phyloP scores from a whole-genome alignment of 2,113 vertebrate species.

The Oenanthe oenanthe region DNA sequence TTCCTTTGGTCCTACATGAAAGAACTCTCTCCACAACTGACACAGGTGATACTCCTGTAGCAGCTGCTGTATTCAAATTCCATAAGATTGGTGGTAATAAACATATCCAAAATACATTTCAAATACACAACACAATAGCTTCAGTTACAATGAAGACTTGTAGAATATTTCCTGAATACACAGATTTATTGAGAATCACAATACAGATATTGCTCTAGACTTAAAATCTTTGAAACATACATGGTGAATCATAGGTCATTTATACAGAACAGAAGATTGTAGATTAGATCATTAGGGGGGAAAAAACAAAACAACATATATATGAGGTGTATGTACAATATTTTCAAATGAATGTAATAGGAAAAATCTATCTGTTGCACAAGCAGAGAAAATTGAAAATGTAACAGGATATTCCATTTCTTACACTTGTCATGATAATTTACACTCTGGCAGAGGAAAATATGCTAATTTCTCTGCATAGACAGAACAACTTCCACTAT shows the following conservation, averaged over 20 bases:
- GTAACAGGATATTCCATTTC: background rate
- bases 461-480: background rate
- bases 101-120: background rate
- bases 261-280: background rate
- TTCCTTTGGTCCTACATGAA: background rate
- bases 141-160: background rate
- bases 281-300: background rate
- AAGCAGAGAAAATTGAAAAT: slow-evolving; percentile 29
- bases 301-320: background rate
- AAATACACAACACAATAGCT: background rate
- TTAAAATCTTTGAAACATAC: background rate
- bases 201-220: background rate
- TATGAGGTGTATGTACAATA: background rate
- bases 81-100: background rate
- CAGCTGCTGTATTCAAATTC: background rate
- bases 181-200: background rate
- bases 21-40: background rate
- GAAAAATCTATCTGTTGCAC: background rate
- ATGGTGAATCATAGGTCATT: background rate
- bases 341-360: background rate
- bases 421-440: background rate
- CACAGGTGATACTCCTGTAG: background rate
- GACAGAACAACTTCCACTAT: background rate
- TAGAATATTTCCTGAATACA: background rate
- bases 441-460: background rate